A percentile compares a stretch with the other conserved stretches of the same genome.
Evolutionary conservation across 2,113 vertebrate species (phyloP).

Genomic region (Brienomyrus longianalis): DNA sequence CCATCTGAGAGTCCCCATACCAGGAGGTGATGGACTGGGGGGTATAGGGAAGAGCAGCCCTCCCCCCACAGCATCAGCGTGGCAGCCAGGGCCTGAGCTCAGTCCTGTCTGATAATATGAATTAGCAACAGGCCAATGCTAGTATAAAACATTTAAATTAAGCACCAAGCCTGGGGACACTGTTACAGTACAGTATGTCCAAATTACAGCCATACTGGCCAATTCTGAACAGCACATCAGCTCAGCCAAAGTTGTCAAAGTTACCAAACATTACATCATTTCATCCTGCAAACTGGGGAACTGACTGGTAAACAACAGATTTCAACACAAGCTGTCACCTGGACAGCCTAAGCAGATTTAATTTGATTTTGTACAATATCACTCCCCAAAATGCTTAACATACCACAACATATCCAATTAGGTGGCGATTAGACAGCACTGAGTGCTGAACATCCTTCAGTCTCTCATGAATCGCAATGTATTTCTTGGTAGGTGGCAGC

Average conservation of each 20-base stretch:
- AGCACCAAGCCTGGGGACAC: not conserved
- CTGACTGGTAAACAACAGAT: not conserved
- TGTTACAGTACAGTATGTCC: not conserved
- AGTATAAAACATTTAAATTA: not conserved
- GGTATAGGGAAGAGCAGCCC: not conserved
- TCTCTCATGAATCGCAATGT: not conserved
- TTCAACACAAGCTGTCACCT: not conserved
- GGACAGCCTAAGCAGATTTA: not conserved
- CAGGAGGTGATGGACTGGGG: not conserved
- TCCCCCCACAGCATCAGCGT: not conserved
- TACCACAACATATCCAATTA: not conserved
- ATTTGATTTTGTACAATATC: not conserved
- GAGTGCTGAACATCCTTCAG: not conserved
- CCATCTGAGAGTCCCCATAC: not conserved
- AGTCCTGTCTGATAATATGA: not conserved
- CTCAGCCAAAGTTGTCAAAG: not conserved
- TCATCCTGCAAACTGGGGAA: not conserved
- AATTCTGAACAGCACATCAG: not conserved
- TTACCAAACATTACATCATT: slow-evolving; percentile 1
- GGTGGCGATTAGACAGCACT: not conserved
- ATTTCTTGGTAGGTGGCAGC: not conserved
- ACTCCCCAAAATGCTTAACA: not conserved
- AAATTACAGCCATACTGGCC: not conserved
- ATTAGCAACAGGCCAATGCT: not conserved
- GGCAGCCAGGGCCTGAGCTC: not conserved